These are phyloP conservation scores for Melanotaenia boesemani DNA, from an alignment of 2,797 vertebrate genomes.

Conservation along the genomic window DNA sequence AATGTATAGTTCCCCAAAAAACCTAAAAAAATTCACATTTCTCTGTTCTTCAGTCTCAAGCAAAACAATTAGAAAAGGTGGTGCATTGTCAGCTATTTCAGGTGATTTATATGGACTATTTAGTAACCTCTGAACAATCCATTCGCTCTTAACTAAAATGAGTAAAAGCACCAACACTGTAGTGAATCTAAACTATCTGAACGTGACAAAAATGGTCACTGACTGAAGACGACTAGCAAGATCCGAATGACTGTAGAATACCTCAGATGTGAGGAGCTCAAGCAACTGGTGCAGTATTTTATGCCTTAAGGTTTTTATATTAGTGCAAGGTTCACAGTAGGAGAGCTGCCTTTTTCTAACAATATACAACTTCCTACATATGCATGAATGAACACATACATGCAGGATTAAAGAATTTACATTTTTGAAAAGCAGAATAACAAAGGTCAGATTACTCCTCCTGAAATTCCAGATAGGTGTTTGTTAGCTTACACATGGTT, in stretches of 20 bases:
- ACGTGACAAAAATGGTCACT: background rate
- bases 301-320: background rate
- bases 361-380: background rate
- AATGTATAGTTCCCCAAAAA: too few relatives aligned
- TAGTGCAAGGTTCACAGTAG: slow-evolving; percentile 19
- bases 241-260: background rate
- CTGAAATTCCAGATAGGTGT: background rate
- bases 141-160: background rate
- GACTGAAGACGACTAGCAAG: background rate
- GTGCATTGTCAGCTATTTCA: too few relatives aligned
- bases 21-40: too few relatives aligned
- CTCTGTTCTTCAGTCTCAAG: too few relatives aligned
- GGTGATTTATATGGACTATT: background rate
- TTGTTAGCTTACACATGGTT: background rate
- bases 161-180: background rate
- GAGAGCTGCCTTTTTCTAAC: background rate
- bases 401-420: background rate
- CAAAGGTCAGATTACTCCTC: background rate
- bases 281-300: slow-evolving; percentile 16
- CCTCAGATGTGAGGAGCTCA: slow-evolving; percentile 1
- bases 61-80: too few relatives aligned
- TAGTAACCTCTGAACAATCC: background rate
- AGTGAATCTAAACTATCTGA: background rate
- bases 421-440: slow-evolving; percentile 27
- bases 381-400: background rate